phyloP scores from a whole-genome alignment of 1,140 invertebrate species.

The Aphelenchoides fujianensis region DNA sequence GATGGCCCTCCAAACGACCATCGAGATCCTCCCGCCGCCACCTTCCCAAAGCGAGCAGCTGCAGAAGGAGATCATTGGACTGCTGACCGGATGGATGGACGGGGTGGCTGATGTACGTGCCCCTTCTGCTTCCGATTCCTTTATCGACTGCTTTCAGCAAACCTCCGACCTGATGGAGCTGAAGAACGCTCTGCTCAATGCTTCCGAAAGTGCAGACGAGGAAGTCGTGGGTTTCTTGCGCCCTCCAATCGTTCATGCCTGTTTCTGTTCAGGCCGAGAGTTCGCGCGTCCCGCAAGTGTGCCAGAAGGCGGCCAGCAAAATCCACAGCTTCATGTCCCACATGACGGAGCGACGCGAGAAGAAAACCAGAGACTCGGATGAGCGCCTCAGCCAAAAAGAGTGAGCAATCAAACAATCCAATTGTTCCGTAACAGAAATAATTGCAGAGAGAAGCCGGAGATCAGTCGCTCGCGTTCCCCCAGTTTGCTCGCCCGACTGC shows the following conservation, averaged over 20 bases:
- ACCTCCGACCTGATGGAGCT: slow-evolving; percentile 9
- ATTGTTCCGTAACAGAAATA: slow-evolving; percentile 16
- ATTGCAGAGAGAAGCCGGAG: slow-evolving; percentile 22
- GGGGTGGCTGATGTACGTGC: neutral
- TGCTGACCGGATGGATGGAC: slow-evolving; percentile 21
- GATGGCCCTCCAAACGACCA: slow-evolving; percentile 38
- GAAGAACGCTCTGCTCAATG: slow-evolving; percentile 21
- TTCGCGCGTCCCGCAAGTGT: slow-evolving; percentile 23
- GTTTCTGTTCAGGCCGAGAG: slow-evolving; percentile 1
- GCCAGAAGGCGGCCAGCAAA: slow-evolving; percentile 26
- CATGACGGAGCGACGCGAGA: slow-evolving; percentile 41
- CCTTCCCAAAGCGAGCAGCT: slow-evolving; percentile 33
- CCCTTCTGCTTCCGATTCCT: too few species aligned
- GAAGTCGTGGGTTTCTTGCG: neutral
- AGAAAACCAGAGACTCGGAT: slow-evolving; percentile 25
- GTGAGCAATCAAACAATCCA: slow-evolving; percentile 41
- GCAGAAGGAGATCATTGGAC: slow-evolving; percentile 25
- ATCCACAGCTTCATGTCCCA: slow-evolving; percentile 46
- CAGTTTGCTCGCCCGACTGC: slow-evolving; percentile 39
- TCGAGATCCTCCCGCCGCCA: slow-evolving; percentile 25
- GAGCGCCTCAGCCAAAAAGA: slow-evolving; percentile 34
- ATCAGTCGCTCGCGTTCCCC: slow-evolving; percentile 43
- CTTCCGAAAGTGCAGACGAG: slow-evolving; percentile 17
- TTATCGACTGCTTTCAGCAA: slow-evolving; percentile 5
- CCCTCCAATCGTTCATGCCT: too few species aligned